These are phyloP conservation scores for Suillia variegata DNA, from an alignment of 2,888 invertebrate species.

Conservation along the genomic window DNA sequence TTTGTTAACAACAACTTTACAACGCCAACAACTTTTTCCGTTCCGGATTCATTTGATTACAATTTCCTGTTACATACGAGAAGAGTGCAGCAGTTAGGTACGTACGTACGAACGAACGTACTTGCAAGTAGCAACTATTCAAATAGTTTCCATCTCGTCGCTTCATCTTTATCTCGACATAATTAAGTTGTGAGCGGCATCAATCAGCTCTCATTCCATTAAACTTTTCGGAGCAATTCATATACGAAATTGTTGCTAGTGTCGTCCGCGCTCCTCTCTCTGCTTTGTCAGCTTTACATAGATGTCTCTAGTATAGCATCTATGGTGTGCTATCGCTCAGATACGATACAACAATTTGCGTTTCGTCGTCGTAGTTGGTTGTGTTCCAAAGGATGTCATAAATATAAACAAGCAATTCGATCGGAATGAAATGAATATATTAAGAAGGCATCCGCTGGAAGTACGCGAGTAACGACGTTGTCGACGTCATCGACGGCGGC, in stretches of 20 bases:
- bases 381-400: slow-evolving; percentile 15
- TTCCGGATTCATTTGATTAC: too few species aligned
- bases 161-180: background rate
- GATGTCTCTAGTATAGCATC: background rate
- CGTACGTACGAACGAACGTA: background rate
- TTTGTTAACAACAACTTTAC: too few species aligned
- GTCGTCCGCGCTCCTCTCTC: background rate
- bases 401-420: slow-evolving; percentile 15
- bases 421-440: slow-evolving; percentile 4
- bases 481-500: background rate
- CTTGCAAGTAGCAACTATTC: too few species aligned
- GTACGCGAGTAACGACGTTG: background rate
- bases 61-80: too few species aligned
- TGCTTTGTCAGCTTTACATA: background rate
- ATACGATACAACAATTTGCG: background rate
- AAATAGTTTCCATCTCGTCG: background rate
- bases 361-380: background rate
- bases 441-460: background rate
- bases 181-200: background rate
- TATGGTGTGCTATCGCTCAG: too few species aligned
- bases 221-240: background rate
- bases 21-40: too few species aligned
- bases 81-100: too few species aligned
- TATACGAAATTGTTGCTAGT: background rate
- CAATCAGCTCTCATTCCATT: slow-evolving; percentile 1